Base-by-base conservation (phyloP, 2,113 vertebrate species). In the Sorex araneus region DNA sequence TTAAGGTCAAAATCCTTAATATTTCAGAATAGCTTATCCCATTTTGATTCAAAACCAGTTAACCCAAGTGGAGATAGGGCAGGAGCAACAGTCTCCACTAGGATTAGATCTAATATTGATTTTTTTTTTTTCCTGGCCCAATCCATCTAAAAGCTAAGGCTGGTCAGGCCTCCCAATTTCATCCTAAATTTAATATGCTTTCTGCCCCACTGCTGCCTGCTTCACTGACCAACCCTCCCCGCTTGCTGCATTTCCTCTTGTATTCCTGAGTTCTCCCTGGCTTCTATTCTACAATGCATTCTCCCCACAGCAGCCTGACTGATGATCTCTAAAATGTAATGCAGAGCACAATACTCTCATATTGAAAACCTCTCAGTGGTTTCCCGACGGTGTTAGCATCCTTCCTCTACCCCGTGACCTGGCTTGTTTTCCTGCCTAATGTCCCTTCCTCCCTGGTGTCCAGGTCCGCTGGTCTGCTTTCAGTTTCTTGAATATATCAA, bases 21-120 rank as follows among this genome's bases (percentile, higher is more conserved):
- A n/a, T 64, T 93, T 88, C 60, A 30, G 36, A 88, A 80, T n/a
- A 82, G 30, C 9, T 66, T 66, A 66, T n/a, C 79, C 66, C 43
- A 45, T 74, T 84, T 88, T 71, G 60, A 30, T 34, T 82, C 77
- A 82, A 45, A 87, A 45, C 3, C 70, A 75, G 9, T 60, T 66
- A 54, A 69, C 19, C 23, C 8, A 45, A 50, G 64, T 47, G 0
- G 27, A 23, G 27, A 30, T 9, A 63, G 69, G 40, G 57, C 71
- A 36, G 54, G 30, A 40, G 3, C 27, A 47, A 13, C 34, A n/a
- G 45, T 34, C 21, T 64, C 10, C 76, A n/a, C 30, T 0, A 78
- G 50, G 30, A 34, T 25, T 8, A 12, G 28, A n/a, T 43, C 71
- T 27, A 25, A 13, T 6, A 47, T 57, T 3, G 12, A 21, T 60